Evolutionary conservation across 2,888 invertebrate genomes (phyloP).

Genomic region (Aspidiotus rigidus): DNA sequence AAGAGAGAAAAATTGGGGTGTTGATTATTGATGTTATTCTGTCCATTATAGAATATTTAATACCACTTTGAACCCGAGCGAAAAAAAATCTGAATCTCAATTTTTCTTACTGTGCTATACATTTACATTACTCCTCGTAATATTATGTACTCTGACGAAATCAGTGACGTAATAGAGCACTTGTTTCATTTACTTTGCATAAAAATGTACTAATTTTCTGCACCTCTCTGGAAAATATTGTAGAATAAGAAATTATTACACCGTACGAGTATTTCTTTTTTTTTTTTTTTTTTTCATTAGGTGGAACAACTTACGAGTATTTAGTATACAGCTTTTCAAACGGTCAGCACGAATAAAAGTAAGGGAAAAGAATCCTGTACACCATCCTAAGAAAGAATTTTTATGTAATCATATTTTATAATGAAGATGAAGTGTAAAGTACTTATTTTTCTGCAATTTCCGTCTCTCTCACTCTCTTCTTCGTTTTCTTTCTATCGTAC

Average conservation of each 20-base stretch:
- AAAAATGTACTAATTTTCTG: background rate
- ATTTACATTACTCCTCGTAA: no score
- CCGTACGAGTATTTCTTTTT: background rate
- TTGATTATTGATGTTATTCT: no score
- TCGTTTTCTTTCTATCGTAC: conserved; percentile 35
- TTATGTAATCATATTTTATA: conserved; percentile 30
- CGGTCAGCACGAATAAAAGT: background rate
- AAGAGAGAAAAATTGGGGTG: no score
- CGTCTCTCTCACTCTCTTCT: conserved; percentile 35
- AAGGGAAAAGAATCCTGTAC: background rate
- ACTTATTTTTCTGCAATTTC: background rate
- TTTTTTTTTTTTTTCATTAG: background rate
- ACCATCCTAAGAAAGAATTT: conserved; percentile 10
- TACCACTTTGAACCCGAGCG: no score
- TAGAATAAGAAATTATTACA: background rate
- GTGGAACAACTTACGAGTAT: background rate
- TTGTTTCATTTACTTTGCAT: no score
- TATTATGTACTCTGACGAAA: no score
- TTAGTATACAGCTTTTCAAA: background rate
- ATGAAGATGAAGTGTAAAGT: conserved; percentile 34
- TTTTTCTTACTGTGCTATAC: no score
- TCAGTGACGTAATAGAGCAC: no score
- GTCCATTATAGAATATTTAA: no score
- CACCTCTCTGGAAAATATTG: background rate
- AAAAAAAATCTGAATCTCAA: no score